Percentiles rank a stretch among this genome's conserved stretches.
Conservation (phyloP, 92 coral and sea anemone genomes). For the Umimayanthus chanpuru region DNA sequence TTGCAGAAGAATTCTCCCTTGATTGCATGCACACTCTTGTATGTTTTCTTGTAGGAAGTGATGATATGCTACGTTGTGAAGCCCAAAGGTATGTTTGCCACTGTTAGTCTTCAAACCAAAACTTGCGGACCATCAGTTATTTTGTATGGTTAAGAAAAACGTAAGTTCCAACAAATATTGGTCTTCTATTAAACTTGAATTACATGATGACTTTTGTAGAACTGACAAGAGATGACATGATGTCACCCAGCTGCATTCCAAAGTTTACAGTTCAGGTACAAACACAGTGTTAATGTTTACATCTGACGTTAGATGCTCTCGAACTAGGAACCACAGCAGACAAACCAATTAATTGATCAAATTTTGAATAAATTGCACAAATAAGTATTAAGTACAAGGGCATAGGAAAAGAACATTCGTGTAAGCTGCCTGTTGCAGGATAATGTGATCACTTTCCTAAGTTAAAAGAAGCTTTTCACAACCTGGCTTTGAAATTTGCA, state of each 20-base stretch:
- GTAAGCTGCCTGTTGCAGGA: too few relatives aligned
- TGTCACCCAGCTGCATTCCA: conserved; percentile 69
- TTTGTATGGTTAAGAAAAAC: not conserved
- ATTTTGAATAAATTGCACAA: too few relatives aligned
- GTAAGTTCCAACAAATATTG: not conserved
- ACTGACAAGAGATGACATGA: conserved; percentile 63
- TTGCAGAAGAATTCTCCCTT: too few relatives aligned
- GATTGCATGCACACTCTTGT: too few relatives aligned
- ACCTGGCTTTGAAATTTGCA: too few relatives aligned
- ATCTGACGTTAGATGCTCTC: not conserved
- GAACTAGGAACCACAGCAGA: not conserved
- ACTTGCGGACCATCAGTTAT: too few relatives aligned
- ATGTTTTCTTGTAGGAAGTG: conserved; percentile 64
- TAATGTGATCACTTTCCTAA: too few relatives aligned
- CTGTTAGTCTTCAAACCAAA: too few relatives aligned
- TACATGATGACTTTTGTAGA: conserved; percentile 37
- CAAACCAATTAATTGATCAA: not conserved
- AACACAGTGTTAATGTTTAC: not conserved
- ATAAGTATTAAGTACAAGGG: too few relatives aligned
- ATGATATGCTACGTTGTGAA: conserved; percentile 78
- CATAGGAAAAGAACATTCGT: too few relatives aligned
- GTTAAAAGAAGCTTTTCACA: too few relatives aligned
- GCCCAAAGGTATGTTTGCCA: conserved; percentile 62
- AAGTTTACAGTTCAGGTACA: conserved; percentile 80
- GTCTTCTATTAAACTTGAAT: too few relatives aligned